Base-by-base conservation (phyloP, 2,113 vertebrate genomes). In the Tragelaphus scriptus region DNA sequence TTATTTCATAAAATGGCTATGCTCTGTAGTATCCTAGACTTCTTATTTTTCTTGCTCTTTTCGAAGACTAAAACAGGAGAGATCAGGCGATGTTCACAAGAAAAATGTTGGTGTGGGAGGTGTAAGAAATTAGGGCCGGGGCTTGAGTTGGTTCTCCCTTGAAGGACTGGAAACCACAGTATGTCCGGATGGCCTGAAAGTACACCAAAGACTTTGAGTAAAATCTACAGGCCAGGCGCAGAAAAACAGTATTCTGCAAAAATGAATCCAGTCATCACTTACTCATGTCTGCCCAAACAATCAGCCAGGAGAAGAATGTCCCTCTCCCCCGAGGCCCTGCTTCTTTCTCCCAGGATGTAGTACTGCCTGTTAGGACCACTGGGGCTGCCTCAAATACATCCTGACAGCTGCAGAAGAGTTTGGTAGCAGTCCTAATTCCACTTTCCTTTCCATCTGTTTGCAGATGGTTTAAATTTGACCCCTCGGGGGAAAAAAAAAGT, bases 391-490 rank as follows among this genome's bases (percentile, higher is more conserved):
- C 98, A 98, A 98, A 98, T 98, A 98, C 97, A 98, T 98, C 98
- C 99, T 92, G 97, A 99, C 99, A 99, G 99, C 99, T 99, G 99
- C 99, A 98, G 97, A 98, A 98, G 92, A 98, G 99, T 99, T 98
- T 91, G 92, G 98, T 98, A 98, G 98, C 98, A 98, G 98, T 97
- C 98, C 96, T 98, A 96, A 98, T 99, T 99, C 98, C 84, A 98
- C 96, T 99, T 98, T 98, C 97, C 96, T 98, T 98, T 98, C 98
- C 98, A 98, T 99, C 98, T 99, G 98, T 96, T 94, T 98, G 97
- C 99, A 99, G 99, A 99, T 99, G 99, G 98, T 98, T 99, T 99
- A 98, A 99, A 99, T 98, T 98, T 99, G 98, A 98, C 98, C 98
- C 98, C 95, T 98, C 85, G 85, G 98, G 97, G 96, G 56, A 2